Evolutionary conservation across 2,113 vertebrate genomes (phyloP).

Genomic region (Crotalus helleri): DNA sequence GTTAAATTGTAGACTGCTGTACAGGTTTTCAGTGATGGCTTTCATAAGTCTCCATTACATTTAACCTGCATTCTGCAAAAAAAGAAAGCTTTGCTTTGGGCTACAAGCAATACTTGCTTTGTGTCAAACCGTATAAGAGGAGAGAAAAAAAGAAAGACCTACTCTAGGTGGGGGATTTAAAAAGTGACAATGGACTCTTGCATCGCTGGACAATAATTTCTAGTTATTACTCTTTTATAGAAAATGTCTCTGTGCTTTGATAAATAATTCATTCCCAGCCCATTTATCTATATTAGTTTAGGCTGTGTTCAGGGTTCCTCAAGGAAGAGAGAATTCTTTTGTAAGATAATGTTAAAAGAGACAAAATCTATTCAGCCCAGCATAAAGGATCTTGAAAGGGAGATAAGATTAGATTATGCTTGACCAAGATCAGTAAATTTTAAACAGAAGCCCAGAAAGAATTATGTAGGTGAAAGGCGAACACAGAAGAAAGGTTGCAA

Average conservation of each 20-base stretch:
- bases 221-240: neutral
- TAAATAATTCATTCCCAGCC: neutral
- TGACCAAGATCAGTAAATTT: conserved; percentile 1
- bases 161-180: neutral
- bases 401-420: neutral
- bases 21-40: accelerated
- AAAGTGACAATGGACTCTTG: neutral
- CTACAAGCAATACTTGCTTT: neutral
- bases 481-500: neutral
- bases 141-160: neutral
- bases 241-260: neutral
- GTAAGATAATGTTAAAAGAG: neutral
- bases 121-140: neutral
- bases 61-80: neutral
- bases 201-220: neutral
- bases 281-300: conserved; percentile 13
- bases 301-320: neutral
- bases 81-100: neutral
- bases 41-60: neutral
- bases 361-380: neutral
- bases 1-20: neutral
- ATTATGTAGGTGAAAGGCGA: conserved; percentile 11
- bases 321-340: neutral
- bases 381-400: neutral
- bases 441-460: neutral